These are phyloP conservation scores for Stegophylla sp. DNA, from an alignment of 2,888 invertebrate genomes.

Conservation along the genomic window DNA sequence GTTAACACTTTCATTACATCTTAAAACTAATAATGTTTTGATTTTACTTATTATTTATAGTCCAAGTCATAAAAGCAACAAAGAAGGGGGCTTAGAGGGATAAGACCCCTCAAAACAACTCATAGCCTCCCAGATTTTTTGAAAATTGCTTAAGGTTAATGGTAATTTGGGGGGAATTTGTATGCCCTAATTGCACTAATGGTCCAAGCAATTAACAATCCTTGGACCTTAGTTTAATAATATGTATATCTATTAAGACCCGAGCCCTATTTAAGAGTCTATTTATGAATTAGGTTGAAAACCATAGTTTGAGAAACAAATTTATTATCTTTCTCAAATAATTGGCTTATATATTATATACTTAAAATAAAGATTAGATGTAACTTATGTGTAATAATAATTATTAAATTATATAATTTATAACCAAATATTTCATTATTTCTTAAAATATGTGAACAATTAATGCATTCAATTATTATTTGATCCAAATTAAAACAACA, in stretches of 20 bases:
- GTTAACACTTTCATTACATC: too few species aligned
- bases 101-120: too few species aligned
- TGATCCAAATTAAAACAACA: not conserved
- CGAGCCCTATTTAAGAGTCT: too few species aligned
- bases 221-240: not conserved
- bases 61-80: too few species aligned
- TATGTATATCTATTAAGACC: too few species aligned
- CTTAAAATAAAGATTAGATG: not conserved
- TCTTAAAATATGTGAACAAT: not conserved
- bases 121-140: too few species aligned
- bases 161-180: not conserved
- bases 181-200: not conserved
- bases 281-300: not conserved
- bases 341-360: not conserved
- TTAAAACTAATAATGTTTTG: too few species aligned
- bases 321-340: not conserved
- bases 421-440: not conserved
- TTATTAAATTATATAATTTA: not conserved
- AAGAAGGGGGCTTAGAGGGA: too few species aligned
- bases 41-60: too few species aligned
- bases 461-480: conserved; percentile 1
- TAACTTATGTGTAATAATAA: not conserved
- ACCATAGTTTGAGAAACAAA: not conserved
- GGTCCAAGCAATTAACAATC: not conserved
- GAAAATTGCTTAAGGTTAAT: too few species aligned